Base-by-base conservation (phyloP, 2,113 vertebrate species). In the Corythoichthys haematopterus region DNA sequence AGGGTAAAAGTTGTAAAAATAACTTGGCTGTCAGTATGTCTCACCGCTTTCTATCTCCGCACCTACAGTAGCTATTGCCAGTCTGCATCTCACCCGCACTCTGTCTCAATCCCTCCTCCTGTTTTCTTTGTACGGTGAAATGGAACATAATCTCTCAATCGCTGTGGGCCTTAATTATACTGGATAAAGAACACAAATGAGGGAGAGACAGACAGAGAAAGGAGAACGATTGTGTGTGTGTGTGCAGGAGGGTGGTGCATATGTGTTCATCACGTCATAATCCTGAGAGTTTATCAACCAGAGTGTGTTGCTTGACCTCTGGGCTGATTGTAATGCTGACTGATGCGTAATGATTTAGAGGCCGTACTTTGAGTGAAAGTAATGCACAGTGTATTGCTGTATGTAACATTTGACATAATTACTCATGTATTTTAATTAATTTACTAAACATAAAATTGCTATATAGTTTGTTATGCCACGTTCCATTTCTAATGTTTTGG, bases 121-220 rank as follows among this genome's bases (percentile, higher is more conserved):
- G 35, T 33, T 71, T 76, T 79, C 76, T 37, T 78, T 73, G 74
- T 47, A 68, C 58, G 74, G 63, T 33, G 72, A 71, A 82, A 79
- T 70, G 75, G 60, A 79, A 71, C 73, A 74, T 79, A 77, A 83
- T 83, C 79, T 85, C 82, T 71, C 71, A 8, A 79, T 85, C 53
- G 78, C 81, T 76, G 62, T 75, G 78, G 83, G 85, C 80, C 74
- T 76, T 86, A 90, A 90, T 90, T 90, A 85, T 76, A 71, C 64
- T 66, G 79, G 76, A 62, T 62, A 14, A 28, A 46, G 43, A 46
- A 62, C 43, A 62, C 40, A 62, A 46, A 78, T 85, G 70, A 76
- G 52, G 71, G 66, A 70, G 72, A 81, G 65, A 43, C 65, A 63
- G 65, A 58, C 53, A 65, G 56, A 38, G 9, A 71, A 72, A 81